Percentiles rank a stretch among this genome's conserved stretches.
Conservation (phyloP, 2,888 invertebrate species). For the Didymodactylos carnosus region DNA sequence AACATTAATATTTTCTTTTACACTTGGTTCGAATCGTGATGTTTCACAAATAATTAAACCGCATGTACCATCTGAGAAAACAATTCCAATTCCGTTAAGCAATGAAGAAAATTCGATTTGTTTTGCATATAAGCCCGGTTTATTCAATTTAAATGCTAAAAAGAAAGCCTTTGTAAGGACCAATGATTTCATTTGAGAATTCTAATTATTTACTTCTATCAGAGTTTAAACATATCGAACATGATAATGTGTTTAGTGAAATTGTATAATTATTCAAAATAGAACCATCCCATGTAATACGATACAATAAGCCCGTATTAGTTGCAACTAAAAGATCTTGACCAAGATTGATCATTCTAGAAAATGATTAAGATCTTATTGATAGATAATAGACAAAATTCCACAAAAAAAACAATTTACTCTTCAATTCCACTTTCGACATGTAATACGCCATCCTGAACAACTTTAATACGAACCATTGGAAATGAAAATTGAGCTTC, state of each 20-base stretch:
- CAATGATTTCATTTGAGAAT: too few species aligned
- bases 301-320: conserved; percentile 59
- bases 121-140: conserved; percentile 40
- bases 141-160: conserved; percentile 60
- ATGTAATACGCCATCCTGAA: background rate
- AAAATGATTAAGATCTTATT: conserved; percentile 46
- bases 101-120: conserved; percentile 88
- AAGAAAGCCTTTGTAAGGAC: too few species aligned
- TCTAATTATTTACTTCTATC: conserved; percentile 59
- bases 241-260: conserved; percentile 65
- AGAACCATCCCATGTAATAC: conserved; percentile 75
- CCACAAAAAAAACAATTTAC: background rate
- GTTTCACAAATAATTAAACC: conserved; percentile 81
- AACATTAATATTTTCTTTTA: conserved; percentile 26
- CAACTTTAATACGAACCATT: background rate
- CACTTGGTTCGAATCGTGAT: conserved; percentile 73
- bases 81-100: conserved; percentile 76
- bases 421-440: background rate
- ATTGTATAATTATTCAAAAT: conserved; percentile 61
- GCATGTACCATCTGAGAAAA: conserved; percentile 75
- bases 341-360: conserved; percentile 64
- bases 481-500: background rate
- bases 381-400: background rate
- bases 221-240: conserved; percentile 74
- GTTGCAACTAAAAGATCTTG: conserved; percentile 82